Base-by-base conservation (phyloP, 2,888 invertebrate species). In the Hartigia nigra region DNA sequence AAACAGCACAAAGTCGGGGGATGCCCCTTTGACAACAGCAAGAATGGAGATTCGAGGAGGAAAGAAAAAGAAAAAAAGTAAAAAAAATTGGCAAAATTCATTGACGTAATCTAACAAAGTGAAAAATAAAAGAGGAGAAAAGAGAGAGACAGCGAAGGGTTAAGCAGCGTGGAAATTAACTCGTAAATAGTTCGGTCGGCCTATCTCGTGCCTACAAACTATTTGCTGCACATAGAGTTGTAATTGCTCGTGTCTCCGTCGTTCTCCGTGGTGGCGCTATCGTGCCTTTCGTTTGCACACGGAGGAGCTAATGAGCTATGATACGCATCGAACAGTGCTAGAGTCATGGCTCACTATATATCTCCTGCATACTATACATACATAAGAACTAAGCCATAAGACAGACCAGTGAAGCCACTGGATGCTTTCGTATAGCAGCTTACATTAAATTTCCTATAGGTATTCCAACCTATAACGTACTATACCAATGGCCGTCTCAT, bases 221-320 rank as follows among this genome's bases (percentile, higher is more conserved):
- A 90, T 91, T 90, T 88, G 90, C 87, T 84, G 85, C 55, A 23
- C 88, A 90, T 91, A 90, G 88, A 90, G 89, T 91, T 88, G 91
- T 91, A 91, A 91, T 91, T 91, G 91, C 88, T 87, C 88, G 84
- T 90, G 91, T 88, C 80, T 77, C 78, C 74, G 74, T 79, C 77
- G 75, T 70, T 78, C 77, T 86, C 55, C 85, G 85, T 86, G 85
- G 86, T 84, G 85, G 85, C 84, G 84, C 84, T 86, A 83, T 84
- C 81, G 82, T 85, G 85, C 84, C 84, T 85, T 85, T 87, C 86
- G 86, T 89, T 90, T 88, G 88, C 87, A 87, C 88, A 55, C 86
- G 85, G 83, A 84, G 86, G 86, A 89, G 90, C 90, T 91, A 91
- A 91, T 91, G 91, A 91, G 90, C 88, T 88, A 87, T 88, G 91